Conservation (phyloP, 1,140 invertebrate genomes). For the Drosophila nigrodunni region DNA sequence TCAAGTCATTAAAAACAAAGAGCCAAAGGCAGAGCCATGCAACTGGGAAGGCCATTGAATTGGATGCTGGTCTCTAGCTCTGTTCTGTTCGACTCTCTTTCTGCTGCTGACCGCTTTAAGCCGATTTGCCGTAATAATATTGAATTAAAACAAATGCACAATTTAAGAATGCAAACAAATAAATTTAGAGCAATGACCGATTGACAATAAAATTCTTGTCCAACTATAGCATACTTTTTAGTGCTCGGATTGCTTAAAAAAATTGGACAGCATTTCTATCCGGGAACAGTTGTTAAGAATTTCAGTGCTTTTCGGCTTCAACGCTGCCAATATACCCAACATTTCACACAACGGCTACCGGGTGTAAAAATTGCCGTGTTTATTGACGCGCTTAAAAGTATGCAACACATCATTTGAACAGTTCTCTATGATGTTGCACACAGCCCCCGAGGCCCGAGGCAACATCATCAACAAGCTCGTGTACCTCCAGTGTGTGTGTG, state of each 20-base stretch:
- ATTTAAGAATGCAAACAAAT: neutral
- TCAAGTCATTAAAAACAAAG: slow-evolving; percentile 61
- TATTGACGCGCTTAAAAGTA: slow-evolving; percentile 55
- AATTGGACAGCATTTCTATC: no score
- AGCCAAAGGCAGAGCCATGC: slow-evolving; percentile 47
- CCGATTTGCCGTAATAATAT: slow-evolving; percentile 11
- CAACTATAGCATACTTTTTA: no score
- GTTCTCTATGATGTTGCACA: slow-evolving; percentile 3
- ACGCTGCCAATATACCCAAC: no score
- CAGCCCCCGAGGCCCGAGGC: neutral
- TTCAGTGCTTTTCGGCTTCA: no score
- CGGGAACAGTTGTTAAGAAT: no score
- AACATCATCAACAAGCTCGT: slow-evolving; percentile 5
- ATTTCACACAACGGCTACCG: no score
- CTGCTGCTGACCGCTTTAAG: slow-evolving; percentile 17
- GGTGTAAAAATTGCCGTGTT: slow-evolving; percentile 15
- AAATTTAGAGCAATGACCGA: no score
- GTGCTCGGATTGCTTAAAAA: no score
- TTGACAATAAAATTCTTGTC: no score
- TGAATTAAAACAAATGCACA: slow-evolving; percentile 19
- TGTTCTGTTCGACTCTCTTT: neutral
- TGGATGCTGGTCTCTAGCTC: neutral
- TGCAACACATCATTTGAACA: slow-evolving; percentile 52
- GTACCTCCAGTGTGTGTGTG: neutral
- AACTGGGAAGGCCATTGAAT: neutral